Evolutionary conservation across 1,140 invertebrate species (phyloP).

Genomic region (Chrysopa pallens): DNA sequence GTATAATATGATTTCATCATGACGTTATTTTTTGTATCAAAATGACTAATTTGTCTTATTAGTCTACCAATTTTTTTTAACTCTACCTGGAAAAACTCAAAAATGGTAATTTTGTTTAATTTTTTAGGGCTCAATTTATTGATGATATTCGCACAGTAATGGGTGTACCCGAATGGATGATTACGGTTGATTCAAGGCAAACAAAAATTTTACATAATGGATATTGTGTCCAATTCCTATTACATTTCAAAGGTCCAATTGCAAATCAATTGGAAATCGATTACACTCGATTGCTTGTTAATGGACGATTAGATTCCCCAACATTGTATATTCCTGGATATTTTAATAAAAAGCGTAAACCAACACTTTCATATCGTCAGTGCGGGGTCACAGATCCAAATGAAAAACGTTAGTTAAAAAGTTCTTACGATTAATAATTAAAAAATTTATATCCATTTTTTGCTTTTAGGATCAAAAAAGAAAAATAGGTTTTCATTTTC

Average conservation of each 20-base stretch:
- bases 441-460: no score
- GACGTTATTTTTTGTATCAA: no score
- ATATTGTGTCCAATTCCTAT: slow-evolving; percentile 68
- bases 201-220: slow-evolving; percentile 59
- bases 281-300: slow-evolving; percentile 52
- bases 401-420: slow-evolving; percentile 35
- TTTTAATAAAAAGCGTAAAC: slow-evolving; percentile 47
- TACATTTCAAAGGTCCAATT: slow-evolving; percentile 72
- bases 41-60: no score
- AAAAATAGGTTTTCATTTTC: no score
- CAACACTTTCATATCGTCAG: slow-evolving; percentile 46
- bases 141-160: slow-evolving; percentile 63
- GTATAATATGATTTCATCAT: no score
- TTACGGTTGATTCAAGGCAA: slow-evolving; percentile 64
- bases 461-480: no score
- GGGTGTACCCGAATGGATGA: slow-evolving; percentile 78
- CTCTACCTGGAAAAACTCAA: no score
- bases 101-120: background rate
- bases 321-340: slow-evolving; percentile 64
- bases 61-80: no score
- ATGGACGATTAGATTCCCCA: slow-evolving; percentile 50
- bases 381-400: slow-evolving; percentile 54
- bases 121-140: slow-evolving; percentile 60
- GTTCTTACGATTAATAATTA: background rate
- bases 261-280: slow-evolving; percentile 60